A percentile compares a stretch with the other conserved stretches of the same genome.
Conservation (phyloP, 2,888 invertebrate species). For the Rotaria macrura region DNA sequence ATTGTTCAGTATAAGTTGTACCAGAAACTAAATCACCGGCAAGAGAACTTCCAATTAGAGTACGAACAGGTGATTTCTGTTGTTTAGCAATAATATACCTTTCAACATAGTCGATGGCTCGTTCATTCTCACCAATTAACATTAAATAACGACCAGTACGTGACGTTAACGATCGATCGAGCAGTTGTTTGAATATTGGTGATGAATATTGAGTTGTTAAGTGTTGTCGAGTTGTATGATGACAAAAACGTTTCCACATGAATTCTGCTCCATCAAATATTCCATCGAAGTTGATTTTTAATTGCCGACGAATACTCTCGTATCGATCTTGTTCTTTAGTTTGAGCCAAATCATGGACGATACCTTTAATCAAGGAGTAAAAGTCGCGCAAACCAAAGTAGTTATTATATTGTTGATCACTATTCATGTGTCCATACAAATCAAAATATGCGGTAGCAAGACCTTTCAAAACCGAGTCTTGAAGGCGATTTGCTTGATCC, state of each 20-base stretch:
- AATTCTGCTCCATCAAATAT: not conserved
- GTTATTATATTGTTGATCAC: not conserved
- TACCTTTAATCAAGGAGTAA: slow-evolving; percentile 30
- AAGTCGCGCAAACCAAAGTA: slow-evolving; percentile 26
- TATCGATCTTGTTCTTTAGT: not conserved
- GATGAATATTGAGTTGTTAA: not conserved
- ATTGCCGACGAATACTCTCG: not conserved
- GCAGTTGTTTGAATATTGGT: not conserved
- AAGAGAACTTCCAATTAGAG: not conserved
- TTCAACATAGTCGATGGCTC: not conserved
- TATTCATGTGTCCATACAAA: not conserved
- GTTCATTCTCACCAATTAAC: not conserved
- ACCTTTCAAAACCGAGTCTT: not conserved
- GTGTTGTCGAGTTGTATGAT: not conserved
- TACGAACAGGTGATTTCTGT: not conserved
- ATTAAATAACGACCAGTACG: not conserved
- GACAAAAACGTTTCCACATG: not conserved
- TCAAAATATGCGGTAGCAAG: not conserved
- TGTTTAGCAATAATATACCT: not conserved
- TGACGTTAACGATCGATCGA: not conserved
- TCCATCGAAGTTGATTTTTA: not conserved
- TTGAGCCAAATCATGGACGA: not conserved
- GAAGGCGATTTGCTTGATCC: not conserved
- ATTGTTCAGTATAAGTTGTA: not conserved
- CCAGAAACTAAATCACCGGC: not conserved